Percentiles rank a stretch among this genome's conserved stretches.
phyloP scores from a whole-genome alignment of 2,797 vertebrate genomes.

The Ctenosaura bakeri region DNA sequence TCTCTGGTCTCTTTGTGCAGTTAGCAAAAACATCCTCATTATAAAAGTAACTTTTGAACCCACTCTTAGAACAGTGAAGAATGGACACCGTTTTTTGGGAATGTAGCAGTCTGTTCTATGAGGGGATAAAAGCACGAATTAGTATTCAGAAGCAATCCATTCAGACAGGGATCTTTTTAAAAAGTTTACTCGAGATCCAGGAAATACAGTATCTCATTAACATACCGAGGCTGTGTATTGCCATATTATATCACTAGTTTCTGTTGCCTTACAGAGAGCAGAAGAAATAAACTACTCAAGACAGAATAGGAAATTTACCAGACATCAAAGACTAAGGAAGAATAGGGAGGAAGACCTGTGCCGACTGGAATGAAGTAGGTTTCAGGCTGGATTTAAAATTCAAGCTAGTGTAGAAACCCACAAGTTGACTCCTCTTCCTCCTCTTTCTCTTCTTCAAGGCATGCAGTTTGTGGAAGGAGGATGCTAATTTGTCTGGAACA shows the following conservation, averaged over 20 bases:
- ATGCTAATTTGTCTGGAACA: not conserved
- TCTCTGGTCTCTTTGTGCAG: not conserved
- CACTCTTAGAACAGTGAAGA: not conserved
- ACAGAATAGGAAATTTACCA: not conserved
- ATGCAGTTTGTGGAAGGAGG: not conserved
- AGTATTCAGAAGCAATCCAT: not conserved
- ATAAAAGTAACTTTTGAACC: not conserved
- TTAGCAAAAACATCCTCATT: not conserved
- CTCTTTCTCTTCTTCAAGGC: not conserved
- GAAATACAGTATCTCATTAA: not conserved
- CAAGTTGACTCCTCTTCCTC: not conserved
- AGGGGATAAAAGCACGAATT: not conserved
- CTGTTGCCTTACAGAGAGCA: not conserved
- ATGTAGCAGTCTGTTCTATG: not conserved
- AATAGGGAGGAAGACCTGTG: not conserved
- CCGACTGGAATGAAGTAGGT: not conserved
- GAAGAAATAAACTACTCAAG: not conserved
- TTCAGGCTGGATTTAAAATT: not conserved
- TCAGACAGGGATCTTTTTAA: not conserved
- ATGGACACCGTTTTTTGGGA: not conserved
- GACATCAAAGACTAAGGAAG: not conserved
- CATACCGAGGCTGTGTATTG: not conserved
- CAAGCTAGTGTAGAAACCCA: not conserved
- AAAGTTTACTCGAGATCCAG: not conserved
- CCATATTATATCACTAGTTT: not conserved